Evolutionary conservation across 2,113 vertebrate species (phyloP).

Genomic region (Anguilla rostrata): DNA sequence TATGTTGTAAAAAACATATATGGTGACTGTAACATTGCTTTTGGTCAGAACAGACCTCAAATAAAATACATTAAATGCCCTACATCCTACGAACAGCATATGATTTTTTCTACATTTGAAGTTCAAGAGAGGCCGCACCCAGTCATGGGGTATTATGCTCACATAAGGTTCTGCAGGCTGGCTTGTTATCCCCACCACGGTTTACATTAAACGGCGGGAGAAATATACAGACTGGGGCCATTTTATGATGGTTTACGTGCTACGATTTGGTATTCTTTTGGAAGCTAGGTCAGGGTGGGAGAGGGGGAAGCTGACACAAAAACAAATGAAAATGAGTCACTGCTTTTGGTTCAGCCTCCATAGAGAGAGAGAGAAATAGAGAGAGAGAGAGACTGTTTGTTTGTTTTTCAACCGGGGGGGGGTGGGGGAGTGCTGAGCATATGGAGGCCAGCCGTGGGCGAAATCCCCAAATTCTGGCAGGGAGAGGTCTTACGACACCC

Average conservation of each 20-base stretch:
- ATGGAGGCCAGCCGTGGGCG: conserved; percentile 17
- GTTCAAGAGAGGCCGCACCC: background rate
- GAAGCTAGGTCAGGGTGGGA: background rate
- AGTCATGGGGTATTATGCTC: background rate
- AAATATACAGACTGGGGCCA: background rate
- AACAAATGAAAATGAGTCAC: background rate
- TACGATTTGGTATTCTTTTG: background rate
- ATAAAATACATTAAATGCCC: background rate
- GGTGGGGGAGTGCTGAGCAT: background rate
- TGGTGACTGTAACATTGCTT: background rate
- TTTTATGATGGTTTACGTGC: background rate
- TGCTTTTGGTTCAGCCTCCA: background rate
- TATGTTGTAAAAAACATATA: background rate
- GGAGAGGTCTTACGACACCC: background rate
- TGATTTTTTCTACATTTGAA: background rate
- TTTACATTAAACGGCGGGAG: background rate
- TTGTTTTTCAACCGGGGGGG: background rate
- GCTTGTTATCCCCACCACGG: background rate
- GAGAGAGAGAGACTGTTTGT: background rate
- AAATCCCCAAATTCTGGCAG: background rate
- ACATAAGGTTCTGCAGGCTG: background rate
- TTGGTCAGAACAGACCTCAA: background rate
- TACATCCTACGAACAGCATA: background rate
- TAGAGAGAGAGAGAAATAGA: background rate
- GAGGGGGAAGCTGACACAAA: background rate